Base-by-base conservation (phyloP, 2,797 vertebrate genomes). In the Xenops minutus region DNA sequence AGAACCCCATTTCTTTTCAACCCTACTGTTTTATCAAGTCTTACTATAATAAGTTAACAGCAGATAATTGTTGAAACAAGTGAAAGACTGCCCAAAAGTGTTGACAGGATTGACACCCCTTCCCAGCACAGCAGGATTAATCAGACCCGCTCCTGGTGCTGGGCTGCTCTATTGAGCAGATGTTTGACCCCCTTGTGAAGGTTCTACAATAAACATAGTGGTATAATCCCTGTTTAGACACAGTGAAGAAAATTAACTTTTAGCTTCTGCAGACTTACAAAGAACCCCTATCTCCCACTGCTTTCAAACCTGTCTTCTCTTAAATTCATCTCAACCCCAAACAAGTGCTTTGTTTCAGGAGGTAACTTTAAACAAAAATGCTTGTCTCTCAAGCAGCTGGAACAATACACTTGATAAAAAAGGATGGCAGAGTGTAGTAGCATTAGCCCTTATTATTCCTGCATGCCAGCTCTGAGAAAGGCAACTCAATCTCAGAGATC, bases 311-410 rank as follows among this genome's bases (percentile, higher is more conserved):
- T 59, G 12, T 55, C 43, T 80, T 66, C 73, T 54, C 5, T 41
- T 24, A 49, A 62, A 9, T 5, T 37, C 55, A 79, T 12, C 26
- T 78, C 26, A 49, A 43, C 4, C 4, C 30, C 84, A 66, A 64
- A 27, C 23, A 34, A 43, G 59, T 3, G 8, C 30, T 22, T 39
- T 67, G 13, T 54, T 77, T 80, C 27, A 84, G 20, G 52, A 91
- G 10, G 23, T 30, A 66, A 16, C 30, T 72, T 37, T 41, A 78
- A 68, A 36, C 0, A 1, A 37, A 76, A 63, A n/a, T 0, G 0
- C 8, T 58, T 43, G 7, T 68, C 19, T 74, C 32, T 29, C 54
- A 34, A 56, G 91, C 19, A 61, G 64, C 23, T 44, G 51, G 48
- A 78, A 59, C 5, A 37, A 17, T 14, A 37, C 11, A 22, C 19